Conservation (phyloP, 2,113 vertebrate species). For the Rana temporaria region DNA sequence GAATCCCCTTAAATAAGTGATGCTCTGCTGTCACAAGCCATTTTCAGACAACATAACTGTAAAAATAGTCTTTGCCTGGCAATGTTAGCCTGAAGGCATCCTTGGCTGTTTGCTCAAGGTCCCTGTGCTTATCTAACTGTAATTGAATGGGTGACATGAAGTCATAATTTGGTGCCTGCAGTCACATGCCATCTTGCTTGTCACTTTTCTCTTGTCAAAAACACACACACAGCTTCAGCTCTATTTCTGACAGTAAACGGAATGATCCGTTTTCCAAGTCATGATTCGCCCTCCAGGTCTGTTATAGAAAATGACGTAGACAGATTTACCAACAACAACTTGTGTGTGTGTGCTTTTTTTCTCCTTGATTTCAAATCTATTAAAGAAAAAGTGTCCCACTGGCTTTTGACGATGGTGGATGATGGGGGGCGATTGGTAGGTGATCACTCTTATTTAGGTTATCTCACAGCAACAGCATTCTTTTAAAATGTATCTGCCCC, state of each 20-base stretch:
- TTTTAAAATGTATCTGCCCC: no score
- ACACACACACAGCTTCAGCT: background rate
- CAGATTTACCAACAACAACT: no score
- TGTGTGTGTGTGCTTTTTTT: no score
- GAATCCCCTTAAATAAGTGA: background rate
- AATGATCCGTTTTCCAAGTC: background rate
- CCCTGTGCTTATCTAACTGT: constrained; percentile 1
- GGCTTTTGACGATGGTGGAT: no score
- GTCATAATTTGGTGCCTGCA: constrained; percentile 11
- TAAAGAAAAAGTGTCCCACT: no score
- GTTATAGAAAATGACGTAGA: background rate
- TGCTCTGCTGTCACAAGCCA: background rate
- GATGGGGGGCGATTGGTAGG: no score
- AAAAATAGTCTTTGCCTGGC: background rate
- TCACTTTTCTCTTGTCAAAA: constrained; percentile 15
- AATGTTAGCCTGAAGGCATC: constrained; percentile 11
- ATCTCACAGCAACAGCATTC: no score
- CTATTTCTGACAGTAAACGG: background rate
- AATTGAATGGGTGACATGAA: constrained; percentile 22
- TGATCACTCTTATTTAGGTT: no score
- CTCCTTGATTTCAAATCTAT: no score
- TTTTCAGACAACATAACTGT: background rate
- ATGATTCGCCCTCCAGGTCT: background rate
- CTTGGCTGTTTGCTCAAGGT: background rate
- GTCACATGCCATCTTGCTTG: constrained; percentile 17